Base-by-base conservation (phyloP, 2,888 invertebrate species). In the Cylloceria caligata region DNA sequence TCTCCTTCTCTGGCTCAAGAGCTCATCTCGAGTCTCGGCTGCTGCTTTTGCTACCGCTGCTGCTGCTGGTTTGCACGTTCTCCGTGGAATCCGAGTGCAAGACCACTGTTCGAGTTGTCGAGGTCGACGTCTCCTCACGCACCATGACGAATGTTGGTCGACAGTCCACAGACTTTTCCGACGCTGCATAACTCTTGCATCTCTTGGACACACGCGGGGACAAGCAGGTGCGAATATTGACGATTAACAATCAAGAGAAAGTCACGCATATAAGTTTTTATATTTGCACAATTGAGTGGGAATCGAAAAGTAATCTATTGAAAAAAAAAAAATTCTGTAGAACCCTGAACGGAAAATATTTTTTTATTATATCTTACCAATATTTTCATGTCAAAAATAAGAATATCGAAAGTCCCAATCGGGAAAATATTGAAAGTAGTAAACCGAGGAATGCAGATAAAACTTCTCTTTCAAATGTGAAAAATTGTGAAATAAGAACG, bases 131-230 rank as follows among this genome's bases (percentile, higher is more conserved):
- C 90, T 90, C 87, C 87, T 88, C 88, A 86, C 83, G 84, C 87
- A 89, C 88, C 90, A 88, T 90, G 89, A 90, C 90, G 89, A 89
- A 89, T 88, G 88, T 88, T 87, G 87, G 82, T 74, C 87, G 88
- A 88, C 86, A 86, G 82, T 84, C 67, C 75, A 77, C 80, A 76
- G 60, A 80, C 71, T 65, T 49, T 74, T 79, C 62, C 21, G 42
- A 60, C 47, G 42, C 24, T 7, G 34, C 16, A 45, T 42, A 21
- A 24, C 42, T 55, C 39, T 57, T 55, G 19, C 64, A 62, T 76
- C 68, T 55, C 34, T 16, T 7, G n/a, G 11, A 19, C 16, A 16
- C n/a, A n/a, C 52, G 3, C 65, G 1, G 16, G 9, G 6, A 39
- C 16, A 13, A 9, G n/a, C 9, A 13, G 30, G 30, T n/a, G 57